Evolutionary conservation across 2,113 vertebrate species (phyloP), one percentile per base, ranked within the genome.

Genomic region (Vicugna pacos): DNA sequence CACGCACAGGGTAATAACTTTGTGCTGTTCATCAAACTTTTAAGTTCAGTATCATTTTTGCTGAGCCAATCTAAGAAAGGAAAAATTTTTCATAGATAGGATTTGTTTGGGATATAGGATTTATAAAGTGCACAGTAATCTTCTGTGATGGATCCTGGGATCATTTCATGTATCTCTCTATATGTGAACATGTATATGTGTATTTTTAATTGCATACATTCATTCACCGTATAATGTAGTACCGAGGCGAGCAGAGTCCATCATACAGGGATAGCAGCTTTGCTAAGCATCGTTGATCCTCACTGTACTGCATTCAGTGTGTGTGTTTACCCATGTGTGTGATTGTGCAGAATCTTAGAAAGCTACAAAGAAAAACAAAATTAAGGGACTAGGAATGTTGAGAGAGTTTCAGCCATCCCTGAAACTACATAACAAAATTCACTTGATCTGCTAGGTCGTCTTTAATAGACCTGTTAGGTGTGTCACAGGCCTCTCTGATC

Each of bases 231-330:
- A 12, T 22, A 72, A 52, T 75, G 7, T 73, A 94, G 50, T 50
- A 48, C 50, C 65, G 93, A 60, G 5, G 32, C 19, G 86, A 56
- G 69, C 35, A 87, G 48, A 73, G 8, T 82, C 58, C 14, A 11
- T 84, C 84, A 28, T 22, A 30, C 75, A 84, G 48, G 5, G 13
- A 16, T 5, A 85, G 1, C 70, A 64, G 62, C 42, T 89, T 93
- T 58, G 52, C 65, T 60, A 80, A 93, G 67, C 46, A n/a, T 52
- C 79, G 62, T 96, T 93, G 73, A 8, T 73, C 86, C 70, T 67
- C 60, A 64, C 2, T 70, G 30, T 26, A 58, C 26, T 48, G 9
- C 20, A 60, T 26, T 46, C 60, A 70, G 38, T 67, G 30, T 83
- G 24, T 52, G 19, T 88, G 19, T 69, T 19, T 65, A 58, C 62